Percentiles rank a stretch among this genome's conserved stretches.
phyloP scores from a whole-genome alignment of 1,140 invertebrate species.

The Temnothorax nylanderi region DNA sequence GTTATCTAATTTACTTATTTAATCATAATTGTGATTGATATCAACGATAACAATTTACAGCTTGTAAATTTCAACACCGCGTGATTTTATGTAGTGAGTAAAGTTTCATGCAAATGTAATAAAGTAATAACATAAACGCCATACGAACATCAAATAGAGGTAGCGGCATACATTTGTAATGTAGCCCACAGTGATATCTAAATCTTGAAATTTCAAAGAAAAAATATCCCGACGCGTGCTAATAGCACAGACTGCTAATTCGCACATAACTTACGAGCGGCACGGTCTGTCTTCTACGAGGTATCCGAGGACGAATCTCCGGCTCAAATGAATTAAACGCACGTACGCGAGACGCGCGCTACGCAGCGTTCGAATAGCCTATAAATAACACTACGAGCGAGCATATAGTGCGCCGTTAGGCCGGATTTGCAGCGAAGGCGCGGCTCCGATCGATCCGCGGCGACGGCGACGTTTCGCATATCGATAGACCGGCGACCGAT shows the following conservation, averaged over 20 bases:
- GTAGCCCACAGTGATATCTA: background rate
- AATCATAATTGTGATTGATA: background rate
- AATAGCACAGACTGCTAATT: conserved; percentile 53
- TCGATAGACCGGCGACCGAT: conserved; percentile 72
- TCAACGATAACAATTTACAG: background rate
- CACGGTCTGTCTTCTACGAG: conserved; percentile 35
- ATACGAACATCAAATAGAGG: background rate
- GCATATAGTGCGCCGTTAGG: conserved; percentile 70
- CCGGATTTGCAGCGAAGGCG: conserved; percentile 75
- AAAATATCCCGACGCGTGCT: conserved; percentile 4
- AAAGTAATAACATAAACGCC: background rate
- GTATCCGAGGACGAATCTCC: conserved; percentile 55
- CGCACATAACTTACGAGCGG: conserved; percentile 52
- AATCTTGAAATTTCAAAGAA: background rate
- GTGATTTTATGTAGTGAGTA: background rate
- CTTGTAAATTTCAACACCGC: background rate
- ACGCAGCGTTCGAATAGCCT: conserved; percentile 76
- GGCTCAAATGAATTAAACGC: conserved; percentile 72
- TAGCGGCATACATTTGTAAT: background rate
- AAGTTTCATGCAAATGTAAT: conserved; percentile 1
- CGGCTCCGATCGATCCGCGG: conserved; percentile 73
- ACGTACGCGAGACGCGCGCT: conserved; percentile 69
- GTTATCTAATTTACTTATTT: background rate
- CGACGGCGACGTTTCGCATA: conserved; percentile 65
- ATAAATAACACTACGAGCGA: conserved; percentile 74